Evolutionary conservation across 1,140 invertebrate genomes (phyloP).

Genomic region (Epicauta chinensis): DNA sequence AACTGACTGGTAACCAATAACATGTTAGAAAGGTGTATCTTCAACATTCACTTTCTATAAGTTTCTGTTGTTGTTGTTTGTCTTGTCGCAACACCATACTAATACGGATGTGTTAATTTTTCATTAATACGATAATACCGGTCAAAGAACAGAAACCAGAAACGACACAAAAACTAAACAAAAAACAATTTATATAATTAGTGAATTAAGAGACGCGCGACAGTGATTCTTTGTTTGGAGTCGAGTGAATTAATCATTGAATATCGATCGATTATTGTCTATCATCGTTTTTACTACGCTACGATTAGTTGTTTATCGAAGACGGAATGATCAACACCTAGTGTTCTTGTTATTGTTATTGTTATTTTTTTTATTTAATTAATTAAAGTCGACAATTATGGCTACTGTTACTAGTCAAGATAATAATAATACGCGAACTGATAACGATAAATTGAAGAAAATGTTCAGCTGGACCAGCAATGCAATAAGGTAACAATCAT

Average conservation of each 20-base stretch:
- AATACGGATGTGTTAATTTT: constrained; percentile 7
- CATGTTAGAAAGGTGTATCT: constrained; percentile 17
- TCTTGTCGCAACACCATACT: not conserved
- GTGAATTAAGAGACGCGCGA: no score
- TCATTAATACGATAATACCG: not conserved
- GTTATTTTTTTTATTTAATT: not conserved
- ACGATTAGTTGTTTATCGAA: not conserved
- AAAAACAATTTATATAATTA: no score
- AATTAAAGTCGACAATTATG: constrained; percentile 2
- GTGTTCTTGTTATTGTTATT: not conserved
- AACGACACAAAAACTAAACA: no score
- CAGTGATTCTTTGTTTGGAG: not conserved
- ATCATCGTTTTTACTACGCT: no score
- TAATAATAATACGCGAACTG: not conserved
- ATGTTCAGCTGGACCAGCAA: constrained; percentile 30
- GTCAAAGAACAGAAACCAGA: no score
- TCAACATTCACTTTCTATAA: constrained; percentile 20
- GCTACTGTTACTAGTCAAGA: not conserved
- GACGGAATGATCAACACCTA: not conserved
- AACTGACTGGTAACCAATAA: constrained; percentile 13
- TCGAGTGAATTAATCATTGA: not conserved
- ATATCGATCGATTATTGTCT: no score
- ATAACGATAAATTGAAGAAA: constrained; percentile 17
- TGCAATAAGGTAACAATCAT: constrained; percentile 18
- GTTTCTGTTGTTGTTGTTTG: no score